A percentile compares a stretch with the other conserved stretches of the same genome.
phyloP scores from a whole-genome alignment of 1,140 invertebrate species.

The Dendrolimus kikuchii region DNA sequence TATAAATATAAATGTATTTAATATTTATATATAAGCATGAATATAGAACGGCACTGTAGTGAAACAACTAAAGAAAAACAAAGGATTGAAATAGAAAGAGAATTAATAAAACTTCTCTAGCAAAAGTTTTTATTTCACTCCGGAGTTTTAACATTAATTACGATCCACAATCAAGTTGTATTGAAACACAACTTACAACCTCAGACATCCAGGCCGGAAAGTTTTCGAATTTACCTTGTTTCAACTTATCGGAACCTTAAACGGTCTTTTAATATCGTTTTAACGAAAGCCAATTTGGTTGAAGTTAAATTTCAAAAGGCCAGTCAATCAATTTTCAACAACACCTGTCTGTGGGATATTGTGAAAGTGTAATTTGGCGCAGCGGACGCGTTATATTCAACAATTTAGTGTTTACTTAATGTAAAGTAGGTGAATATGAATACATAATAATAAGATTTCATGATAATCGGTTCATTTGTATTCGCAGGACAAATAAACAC shows the following conservation, averaged over 20 bases:
- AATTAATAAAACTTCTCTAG: neutral
- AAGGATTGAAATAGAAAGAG: neutral
- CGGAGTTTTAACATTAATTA: slow-evolving; percentile 14
- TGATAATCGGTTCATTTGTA: too few relatives aligned
- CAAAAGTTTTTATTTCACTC: slow-evolving; percentile 3
- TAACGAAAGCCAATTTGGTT: slow-evolving; percentile 49
- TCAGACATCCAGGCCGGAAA: slow-evolving; percentile 16
- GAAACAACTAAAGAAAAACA: slow-evolving; percentile 4
- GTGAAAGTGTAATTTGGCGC: slow-evolving; percentile 10
- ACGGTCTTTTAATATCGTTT: slow-evolving; percentile 44
- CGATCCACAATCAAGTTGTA: slow-evolving; percentile 12
- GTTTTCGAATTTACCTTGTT: slow-evolving; percentile 18
- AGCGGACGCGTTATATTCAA: slow-evolving; percentile 16
- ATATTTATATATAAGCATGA: too few relatives aligned
- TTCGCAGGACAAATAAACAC: too few relatives aligned
- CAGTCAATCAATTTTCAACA: slow-evolving; percentile 45
- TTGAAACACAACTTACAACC: slow-evolving; percentile 13
- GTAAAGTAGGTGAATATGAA: too few relatives aligned
- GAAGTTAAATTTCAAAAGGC: slow-evolving; percentile 44
- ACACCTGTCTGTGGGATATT: slow-evolving; percentile 24
- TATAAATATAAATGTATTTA: too few relatives aligned
- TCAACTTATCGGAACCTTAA: slow-evolving; percentile 21
- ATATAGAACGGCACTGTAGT: too few relatives aligned
- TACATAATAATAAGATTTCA: too few relatives aligned
- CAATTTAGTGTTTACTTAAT: slow-evolving; percentile 13